Conservation (phyloP, 2,113 vertebrate genomes). For the Hippocampus barbouri region DNA sequence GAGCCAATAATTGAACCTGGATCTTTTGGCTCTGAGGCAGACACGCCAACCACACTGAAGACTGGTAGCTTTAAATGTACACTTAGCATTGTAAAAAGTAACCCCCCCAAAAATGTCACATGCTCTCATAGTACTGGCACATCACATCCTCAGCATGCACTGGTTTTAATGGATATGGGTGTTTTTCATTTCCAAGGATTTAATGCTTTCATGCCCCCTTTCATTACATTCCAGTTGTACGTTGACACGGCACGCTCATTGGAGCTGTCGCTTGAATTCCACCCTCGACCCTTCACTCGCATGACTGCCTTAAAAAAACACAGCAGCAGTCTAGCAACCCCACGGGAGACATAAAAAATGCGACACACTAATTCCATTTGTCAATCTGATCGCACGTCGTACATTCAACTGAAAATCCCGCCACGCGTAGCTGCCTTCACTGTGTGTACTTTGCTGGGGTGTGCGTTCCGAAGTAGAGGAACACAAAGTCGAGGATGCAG, state of each 20-base stretch:
- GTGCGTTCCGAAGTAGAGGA: neutral
- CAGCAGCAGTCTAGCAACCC: slow-evolving; percentile 3
- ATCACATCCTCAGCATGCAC: neutral
- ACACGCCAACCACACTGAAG: no score
- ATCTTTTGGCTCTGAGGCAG: no score
- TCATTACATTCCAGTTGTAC: neutral
- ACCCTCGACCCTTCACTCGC: no score
- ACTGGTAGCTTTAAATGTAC: no score
- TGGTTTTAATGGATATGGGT: neutral
- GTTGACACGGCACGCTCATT: neutral
- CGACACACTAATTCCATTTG: slow-evolving; percentile 2
- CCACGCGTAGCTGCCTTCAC: neutral
- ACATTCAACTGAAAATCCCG: neutral
- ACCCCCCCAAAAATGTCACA: no score
- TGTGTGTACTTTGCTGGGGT: neutral
- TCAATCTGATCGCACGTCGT: neutral
- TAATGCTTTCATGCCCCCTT: neutral
- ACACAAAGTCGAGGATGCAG: neutral
- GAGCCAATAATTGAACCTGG: no score
- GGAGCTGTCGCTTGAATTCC: neutral
- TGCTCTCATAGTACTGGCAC: no score
- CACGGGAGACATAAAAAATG: slow-evolving; percentile 12
- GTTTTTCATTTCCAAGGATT: neutral
- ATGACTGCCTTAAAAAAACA: neutral
- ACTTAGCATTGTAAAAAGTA: no score